Evolutionary conservation across 1,140 invertebrate species (phyloP), one percentile per base, ranked within the genome.

Genomic region (Cydia splendana): DNA sequence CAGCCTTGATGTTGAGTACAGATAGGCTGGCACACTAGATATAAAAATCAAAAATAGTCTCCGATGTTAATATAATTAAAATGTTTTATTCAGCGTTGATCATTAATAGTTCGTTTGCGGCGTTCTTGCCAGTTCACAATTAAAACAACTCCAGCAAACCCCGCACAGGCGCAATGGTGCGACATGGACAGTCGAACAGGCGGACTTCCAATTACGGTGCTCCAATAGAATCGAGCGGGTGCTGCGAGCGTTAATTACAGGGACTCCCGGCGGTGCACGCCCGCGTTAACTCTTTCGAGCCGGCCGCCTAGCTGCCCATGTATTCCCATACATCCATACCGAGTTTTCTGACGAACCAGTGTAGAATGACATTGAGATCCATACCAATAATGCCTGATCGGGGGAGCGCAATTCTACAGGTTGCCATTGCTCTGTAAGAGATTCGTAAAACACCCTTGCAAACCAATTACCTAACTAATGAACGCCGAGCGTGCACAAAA

Each of bases 401-500:
- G 57, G 7, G n/a, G 57, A 62, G 57, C 57, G 2, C n/a, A 53
- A n/a, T 24, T 51, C 15, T 62, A 62, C 18, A 62, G 57, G 20
- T 62, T n/a, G 73, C 69, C 30, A 13, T 13, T 18, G 15, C n/a
- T 57, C 53, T n/a, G 53, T 57, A 18, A 18, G 18, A 20, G 20
- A 24, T 62, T 24, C 15, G 57, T 10, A 62, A 18, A 24, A 62
- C 15, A 20, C 20, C 20, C 57, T 85, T 79, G 84, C 84, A 80
- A 87, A 87, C 88, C 88, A 91, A 91, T 90, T 90, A 91, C 85
- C 86, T 82, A 79, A 79, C 83, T 85, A 88, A 90, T 89, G 88
- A 87, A 89, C 84, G 81, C 74, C 75, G 80, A 77, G 78, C 80
- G 83, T 83, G 86, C 83, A 83, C 80, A 85, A 86, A 87, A 87